Percentiles rank a stretch among this genome's conserved stretches.
phyloP scores from a whole-genome alignment of 2,797 vertebrate species.

The Malacoctenus gilli region DNA sequence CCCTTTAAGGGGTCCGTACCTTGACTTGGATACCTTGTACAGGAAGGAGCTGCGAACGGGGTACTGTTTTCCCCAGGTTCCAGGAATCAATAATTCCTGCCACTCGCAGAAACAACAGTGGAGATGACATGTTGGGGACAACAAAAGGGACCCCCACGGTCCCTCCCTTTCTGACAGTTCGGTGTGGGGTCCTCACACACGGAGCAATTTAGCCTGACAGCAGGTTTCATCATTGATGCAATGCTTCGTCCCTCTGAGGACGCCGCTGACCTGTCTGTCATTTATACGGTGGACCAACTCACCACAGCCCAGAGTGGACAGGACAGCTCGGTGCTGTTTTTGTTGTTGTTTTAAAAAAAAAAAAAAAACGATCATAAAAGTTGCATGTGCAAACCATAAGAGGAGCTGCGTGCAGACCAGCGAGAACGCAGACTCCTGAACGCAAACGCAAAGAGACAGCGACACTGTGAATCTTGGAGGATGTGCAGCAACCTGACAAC shows the following conservation, averaged over 20 bases:
- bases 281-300: slow-evolving; percentile 53
- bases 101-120: too few relatives aligned
- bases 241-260: slow-evolving; percentile 58
- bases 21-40: too few relatives aligned
- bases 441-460: slow-evolving; percentile 57
- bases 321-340: slow-evolving; percentile 37
- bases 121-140: too few relatives aligned
- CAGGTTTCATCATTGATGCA: slow-evolving; percentile 66
- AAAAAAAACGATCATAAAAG: not conserved
- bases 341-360: not conserved
- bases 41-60: too few relatives aligned
- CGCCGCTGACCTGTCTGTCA: slow-evolving; percentile 64
- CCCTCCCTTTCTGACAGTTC: too few relatives aligned
- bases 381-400: not conserved
- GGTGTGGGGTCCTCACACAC: slow-evolving; percentile 7
- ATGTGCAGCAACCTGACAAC: slow-evolving; percentile 51
- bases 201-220: slow-evolving; percentile 58
- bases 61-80: too few relatives aligned
- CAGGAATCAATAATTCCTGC: too few relatives aligned
- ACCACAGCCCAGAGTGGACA: slow-evolving; percentile 53
- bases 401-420: not conserved
- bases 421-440: slow-evolving; percentile 12
- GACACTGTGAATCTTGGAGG: slow-evolving; percentile 57
- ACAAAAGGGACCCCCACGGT: too few relatives aligned
- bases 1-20: too few relatives aligned